Evolutionary conservation across 2,797 vertebrate genomes (phyloP).

Genomic region (Coracias cyanogaster): DNA sequence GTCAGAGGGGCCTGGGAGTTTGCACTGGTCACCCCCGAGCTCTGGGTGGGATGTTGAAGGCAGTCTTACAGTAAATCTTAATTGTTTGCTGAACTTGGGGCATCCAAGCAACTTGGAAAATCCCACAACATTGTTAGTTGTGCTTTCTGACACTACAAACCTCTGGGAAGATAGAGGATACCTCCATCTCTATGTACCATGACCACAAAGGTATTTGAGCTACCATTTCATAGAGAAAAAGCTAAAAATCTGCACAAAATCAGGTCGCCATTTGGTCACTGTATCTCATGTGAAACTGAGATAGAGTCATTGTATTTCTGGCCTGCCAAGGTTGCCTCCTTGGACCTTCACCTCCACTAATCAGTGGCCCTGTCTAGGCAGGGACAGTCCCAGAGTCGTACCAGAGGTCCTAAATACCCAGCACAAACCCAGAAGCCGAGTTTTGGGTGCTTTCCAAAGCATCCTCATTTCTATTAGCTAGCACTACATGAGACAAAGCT

Average conservation of each 20-base stretch:
- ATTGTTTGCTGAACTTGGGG: too few species aligned
- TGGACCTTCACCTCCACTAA: background rate
- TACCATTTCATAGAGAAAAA: background rate
- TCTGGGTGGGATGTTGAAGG: background rate
- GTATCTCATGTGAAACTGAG: rapidly evolving
- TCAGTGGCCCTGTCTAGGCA: background rate
- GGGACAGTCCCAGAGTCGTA: rapidly evolving
- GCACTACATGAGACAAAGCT: background rate
- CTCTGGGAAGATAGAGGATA: background rate
- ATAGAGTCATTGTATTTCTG: background rate
- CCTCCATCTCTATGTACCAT: rapidly evolving
- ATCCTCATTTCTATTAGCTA: background rate
- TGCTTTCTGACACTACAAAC: background rate
- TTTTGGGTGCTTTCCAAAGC: background rate
- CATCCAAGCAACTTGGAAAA: background rate
- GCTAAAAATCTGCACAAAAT: background rate
- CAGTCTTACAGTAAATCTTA: background rate
- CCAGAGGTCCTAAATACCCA: background rate
- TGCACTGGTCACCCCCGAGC: background rate
- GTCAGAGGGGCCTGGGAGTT: background rate
- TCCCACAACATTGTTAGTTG: background rate
- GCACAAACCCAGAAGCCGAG: background rate
- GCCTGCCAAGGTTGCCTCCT: background rate
- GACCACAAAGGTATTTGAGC: background rate
- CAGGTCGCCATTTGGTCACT: background rate